phyloP scores from a whole-genome alignment of 2,888 invertebrate genomes.

The Zaprionus lineosus region DNA sequence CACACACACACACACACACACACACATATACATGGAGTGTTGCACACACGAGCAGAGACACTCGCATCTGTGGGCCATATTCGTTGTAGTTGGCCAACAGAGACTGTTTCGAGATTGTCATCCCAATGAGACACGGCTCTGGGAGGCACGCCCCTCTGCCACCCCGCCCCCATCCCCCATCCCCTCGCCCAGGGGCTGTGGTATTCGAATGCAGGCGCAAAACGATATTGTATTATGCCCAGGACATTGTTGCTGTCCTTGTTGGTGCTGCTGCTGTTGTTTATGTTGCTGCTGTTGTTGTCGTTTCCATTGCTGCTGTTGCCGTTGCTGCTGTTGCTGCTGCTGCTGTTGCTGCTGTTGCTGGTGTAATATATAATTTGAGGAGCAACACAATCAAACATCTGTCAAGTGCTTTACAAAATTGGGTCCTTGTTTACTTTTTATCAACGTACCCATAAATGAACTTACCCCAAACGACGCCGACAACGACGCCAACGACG shows the following conservation, averaged over 20 bases:
- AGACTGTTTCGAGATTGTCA: slow-evolving; percentile 62
- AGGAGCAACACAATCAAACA: slow-evolving; percentile 58
- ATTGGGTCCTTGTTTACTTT: slow-evolving; percentile 62
- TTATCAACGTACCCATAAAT: slow-evolving; percentile 57
- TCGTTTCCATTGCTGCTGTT: slow-evolving; percentile 34
- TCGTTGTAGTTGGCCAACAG: slow-evolving; percentile 62
- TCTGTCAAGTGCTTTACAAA: slow-evolving; percentile 60
- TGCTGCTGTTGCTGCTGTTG: slow-evolving; percentile 26
- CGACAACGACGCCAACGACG: too few relatives aligned
- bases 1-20: neutral
- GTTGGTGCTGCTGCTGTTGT: slow-evolving; percentile 11
- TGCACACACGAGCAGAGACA: neutral
- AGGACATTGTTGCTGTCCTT: slow-evolving; percentile 16
- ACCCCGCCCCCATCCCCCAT: too few relatives aligned
- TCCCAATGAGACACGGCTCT: slow-evolving; percentile 48
- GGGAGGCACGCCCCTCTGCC: neutral
- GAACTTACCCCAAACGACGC: slow-evolving; percentile 45
- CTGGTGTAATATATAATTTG: slow-evolving; percentile 56
- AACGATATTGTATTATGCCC: slow-evolving; percentile 50
- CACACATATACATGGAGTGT: slow-evolving; percentile 13
- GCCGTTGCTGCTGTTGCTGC: slow-evolving; percentile 15
- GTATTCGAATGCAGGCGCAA: slow-evolving; percentile 49
- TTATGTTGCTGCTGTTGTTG: slow-evolving; percentile 34
- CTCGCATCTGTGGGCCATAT: slow-evolving; percentile 39
- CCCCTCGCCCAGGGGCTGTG: slow-evolving; percentile 4